Evolutionary conservation across 2,888 invertebrate genomes (phyloP), one percentile per base, ranked within the genome.

Genomic region (Drosophila pegasa): DNA sequence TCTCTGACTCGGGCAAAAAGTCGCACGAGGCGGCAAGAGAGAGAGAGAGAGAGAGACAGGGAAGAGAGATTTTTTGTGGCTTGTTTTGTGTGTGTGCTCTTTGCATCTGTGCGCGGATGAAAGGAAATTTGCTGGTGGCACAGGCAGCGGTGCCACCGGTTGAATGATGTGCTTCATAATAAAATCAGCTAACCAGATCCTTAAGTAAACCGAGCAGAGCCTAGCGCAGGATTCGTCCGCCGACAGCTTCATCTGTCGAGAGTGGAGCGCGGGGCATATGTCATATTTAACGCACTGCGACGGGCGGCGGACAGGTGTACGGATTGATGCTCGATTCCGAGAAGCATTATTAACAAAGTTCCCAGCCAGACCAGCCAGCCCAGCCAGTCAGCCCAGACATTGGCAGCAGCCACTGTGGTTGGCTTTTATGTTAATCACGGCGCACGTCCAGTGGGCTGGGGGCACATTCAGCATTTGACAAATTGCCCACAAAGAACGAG

Each of bases 121-220:
- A 82, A 69, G 63, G 62, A 76, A 60, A 18, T 55, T 75, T 67
- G 63, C 47, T 45, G 68, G 64, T n/a, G n/a, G 57, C 65, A n/a
- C n/a, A n/a, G 65, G 68, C 63, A 60, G 45, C 55, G 55, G 67
- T 60, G 66, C 88, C 88, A 85, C 88, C 81, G 79, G 89, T 87
- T 88, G 85, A 85, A 87, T 87, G 80, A 87, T 86, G 85, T 85
- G 79, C 80, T 81, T 81, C 81, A 87, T 85, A 85, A 85, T 85
- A 79, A 81, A 77, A 68, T 75, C 63, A 74, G 82, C 82, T 76
- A 76, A 73, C 67, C 75, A 84, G 71, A 80, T 70, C 81, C 84
- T 83, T 87, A 74, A 83, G 73, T 80, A 83, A 87, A 74, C 84
- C 77, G 66, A 69, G 70, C 64, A 65, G 56, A 67, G 66, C 66